A percentile compares a stretch with the other conserved stretches of the same genome.
phyloP scores from a whole-genome alignment of 2,113 vertebrate species.

The Syngnathus scovelli region DNA sequence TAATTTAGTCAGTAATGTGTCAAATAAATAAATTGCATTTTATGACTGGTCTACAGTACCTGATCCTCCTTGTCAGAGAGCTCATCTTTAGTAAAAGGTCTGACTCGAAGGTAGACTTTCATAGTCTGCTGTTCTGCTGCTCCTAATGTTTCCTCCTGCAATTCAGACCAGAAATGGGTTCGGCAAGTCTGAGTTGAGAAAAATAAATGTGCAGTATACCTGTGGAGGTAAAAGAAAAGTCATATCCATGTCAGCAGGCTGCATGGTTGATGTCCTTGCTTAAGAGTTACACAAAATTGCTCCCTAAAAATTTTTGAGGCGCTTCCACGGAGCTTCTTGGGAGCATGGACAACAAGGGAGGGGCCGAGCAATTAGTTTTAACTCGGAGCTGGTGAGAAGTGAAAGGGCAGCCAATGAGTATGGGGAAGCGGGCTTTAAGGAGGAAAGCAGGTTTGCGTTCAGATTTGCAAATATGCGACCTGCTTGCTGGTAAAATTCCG shows the following conservation, averaged over 20 bases:
- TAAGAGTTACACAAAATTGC: neutral
- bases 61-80: slow-evolving; percentile 72
- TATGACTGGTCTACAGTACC: slow-evolving; percentile 54
- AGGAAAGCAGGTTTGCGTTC: neutral
- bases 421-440: neutral
- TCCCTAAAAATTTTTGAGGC: neutral
- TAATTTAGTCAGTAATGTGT: neutral
- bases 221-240: slow-evolving; percentile 27
- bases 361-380: slow-evolving; percentile 17
- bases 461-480: neutral
- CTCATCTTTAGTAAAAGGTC: slow-evolving; percentile 78
- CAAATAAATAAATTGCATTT: neutral
- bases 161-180: neutral
- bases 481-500: neutral
- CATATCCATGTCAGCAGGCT: slow-evolving; percentile 58
- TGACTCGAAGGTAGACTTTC: slow-evolving; percentile 79
- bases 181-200: neutral
- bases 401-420: slow-evolving; percentile 15
- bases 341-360: neutral
- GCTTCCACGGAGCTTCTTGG: neutral
- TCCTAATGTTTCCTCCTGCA: slow-evolving; percentile 39
- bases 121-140: slow-evolving; percentile 65
- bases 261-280: slow-evolving; percentile 28
- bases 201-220: slow-evolving; percentile 20
- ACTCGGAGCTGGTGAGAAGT: slow-evolving; percentile 40